Evolutionary conservation across 2,113 vertebrate genomes (phyloP), one percentile per base, ranked within the genome.

Genomic region (Brachyhypopomus occidentalis): DNA sequence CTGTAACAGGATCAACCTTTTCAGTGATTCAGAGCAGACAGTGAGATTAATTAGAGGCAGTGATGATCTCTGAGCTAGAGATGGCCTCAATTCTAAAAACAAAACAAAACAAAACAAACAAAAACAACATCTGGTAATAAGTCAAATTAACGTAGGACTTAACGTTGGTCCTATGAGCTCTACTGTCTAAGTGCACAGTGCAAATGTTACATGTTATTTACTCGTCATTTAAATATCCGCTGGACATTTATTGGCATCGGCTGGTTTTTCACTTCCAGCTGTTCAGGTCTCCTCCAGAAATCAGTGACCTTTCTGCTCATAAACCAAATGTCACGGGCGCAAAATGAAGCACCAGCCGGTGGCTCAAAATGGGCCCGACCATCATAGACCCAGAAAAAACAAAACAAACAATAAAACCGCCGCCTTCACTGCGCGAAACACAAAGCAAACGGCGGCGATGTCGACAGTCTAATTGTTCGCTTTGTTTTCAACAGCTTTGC

Each of bases 31-130:
- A 23, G 70, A 69, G 76, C 67, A 34, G 36, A 48, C 70, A 14
- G 75, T 69, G 60, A 69, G 81, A 58, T 83, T 83, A 67, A 83
- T 78, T 23, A 83, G 60, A 12, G 81, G 75, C 59, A 67, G 48
- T n/a, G 45, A 75, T 22, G 76, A 67, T n/a, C 27, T 67, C 5
- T 74, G 69, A 58, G 60, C 75, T 73, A 67, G 34, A 66, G 55
- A 71, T 11, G 23, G 38, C 14, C 7, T 74, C 17, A 25, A 2
- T 25, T 36, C 77, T 70, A 70, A 30, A 78, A n/a, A 59, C 5
- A 5, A 70, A 45, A 34, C 5, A 2, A 70, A 82, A 71, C 17
- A 69, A 69, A n/a, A 75, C 30, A 60, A 60, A 58, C 2, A 75
- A 60, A 3, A 66, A 34, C 14, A 30, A 14, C 2, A 25, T 7